Evolutionary conservation across 2,113 vertebrate species (phyloP).

Genomic region (Petrocephalus zakoni): DNA sequence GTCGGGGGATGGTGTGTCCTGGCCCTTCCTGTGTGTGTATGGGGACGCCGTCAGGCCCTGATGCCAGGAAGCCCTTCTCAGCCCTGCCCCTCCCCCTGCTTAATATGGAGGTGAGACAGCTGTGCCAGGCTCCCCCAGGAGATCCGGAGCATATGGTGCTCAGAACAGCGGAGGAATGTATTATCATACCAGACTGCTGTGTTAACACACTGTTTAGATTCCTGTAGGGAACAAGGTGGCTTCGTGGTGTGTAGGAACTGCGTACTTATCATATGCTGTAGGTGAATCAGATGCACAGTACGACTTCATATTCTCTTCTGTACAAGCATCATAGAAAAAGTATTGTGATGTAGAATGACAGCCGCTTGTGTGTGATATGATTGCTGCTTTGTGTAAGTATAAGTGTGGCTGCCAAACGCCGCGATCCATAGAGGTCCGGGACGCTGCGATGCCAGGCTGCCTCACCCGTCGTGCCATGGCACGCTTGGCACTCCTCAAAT

Average conservation of each 20-base stretch:
- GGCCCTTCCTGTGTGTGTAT: slow-evolving; percentile 33
- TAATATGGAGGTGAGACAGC: slow-evolving; percentile 56
- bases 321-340: background rate
- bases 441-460: background rate
- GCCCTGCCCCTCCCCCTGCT: slow-evolving; percentile 50
- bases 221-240: slow-evolving; percentile 31
- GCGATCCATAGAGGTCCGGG: background rate
- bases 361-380: background rate
- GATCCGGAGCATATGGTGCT: slow-evolving; percentile 54
- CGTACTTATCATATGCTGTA: background rate
- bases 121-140: slow-evolving; percentile 49
- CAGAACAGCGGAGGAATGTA: slow-evolving; percentile 40
- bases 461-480: background rate
- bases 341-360: background rate
- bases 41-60: slow-evolving; percentile 19
- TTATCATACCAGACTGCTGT: slow-evolving; percentile 59
- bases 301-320: background rate
- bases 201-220: slow-evolving; percentile 30
- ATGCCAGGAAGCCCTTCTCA: slow-evolving; percentile 11
- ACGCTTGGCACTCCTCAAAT: background rate
- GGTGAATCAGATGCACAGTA: background rate
- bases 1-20: slow-evolving; percentile 36
- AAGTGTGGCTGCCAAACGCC: background rate
- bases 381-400: background rate
- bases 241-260: slow-evolving; percentile 26